phyloP scores from a whole-genome alignment of 2,888 invertebrate species.

The Drosophila subsilvestris region DNA sequence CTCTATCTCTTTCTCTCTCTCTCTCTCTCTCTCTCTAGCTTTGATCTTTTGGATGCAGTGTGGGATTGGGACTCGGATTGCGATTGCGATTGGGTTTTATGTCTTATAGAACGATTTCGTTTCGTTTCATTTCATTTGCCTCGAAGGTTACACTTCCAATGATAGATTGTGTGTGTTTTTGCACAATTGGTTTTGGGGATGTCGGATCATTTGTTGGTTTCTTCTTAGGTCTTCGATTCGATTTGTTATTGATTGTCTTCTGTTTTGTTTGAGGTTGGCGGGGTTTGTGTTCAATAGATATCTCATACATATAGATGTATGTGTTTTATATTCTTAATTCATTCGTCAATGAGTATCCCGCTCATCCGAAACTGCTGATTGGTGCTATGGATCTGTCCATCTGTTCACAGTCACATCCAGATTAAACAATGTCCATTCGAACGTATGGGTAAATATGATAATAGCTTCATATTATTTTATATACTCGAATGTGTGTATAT shows the following conservation, averaged over 20 bases:
- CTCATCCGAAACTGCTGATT: too few relatives aligned
- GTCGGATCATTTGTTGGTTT: slow-evolving; percentile 10
- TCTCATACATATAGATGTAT: not conserved
- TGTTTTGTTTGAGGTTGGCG: not conserved
- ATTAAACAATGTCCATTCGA: too few relatives aligned
- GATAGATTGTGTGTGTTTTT: slow-evolving; percentile 18
- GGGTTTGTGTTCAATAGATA: not conserved
- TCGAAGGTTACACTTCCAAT: slow-evolving; percentile 25
- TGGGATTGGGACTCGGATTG: slow-evolving; percentile 7
- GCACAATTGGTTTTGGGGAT: slow-evolving; percentile 14
- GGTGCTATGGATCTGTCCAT: too few relatives aligned
- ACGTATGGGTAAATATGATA: too few relatives aligned
- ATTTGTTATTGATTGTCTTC: not conserved
- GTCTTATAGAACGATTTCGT: slow-evolving; percentile 34
- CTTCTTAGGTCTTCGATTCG: not conserved
- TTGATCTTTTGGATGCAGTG: slow-evolving; percentile 26
- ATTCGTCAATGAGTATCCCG: too few relatives aligned
- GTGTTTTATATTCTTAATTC: too few relatives aligned
- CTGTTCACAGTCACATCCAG: too few relatives aligned
- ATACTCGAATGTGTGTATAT: too few relatives aligned
- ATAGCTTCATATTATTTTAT: too few relatives aligned
- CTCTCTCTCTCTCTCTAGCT: slow-evolving; percentile 14
- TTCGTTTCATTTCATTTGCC: slow-evolving; percentile 19
- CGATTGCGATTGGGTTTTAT: too few relatives aligned
- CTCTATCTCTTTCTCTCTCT: not conserved